Base-by-base conservation (phyloP, 2,113 vertebrate genomes). In the Jacana jacana region DNA sequence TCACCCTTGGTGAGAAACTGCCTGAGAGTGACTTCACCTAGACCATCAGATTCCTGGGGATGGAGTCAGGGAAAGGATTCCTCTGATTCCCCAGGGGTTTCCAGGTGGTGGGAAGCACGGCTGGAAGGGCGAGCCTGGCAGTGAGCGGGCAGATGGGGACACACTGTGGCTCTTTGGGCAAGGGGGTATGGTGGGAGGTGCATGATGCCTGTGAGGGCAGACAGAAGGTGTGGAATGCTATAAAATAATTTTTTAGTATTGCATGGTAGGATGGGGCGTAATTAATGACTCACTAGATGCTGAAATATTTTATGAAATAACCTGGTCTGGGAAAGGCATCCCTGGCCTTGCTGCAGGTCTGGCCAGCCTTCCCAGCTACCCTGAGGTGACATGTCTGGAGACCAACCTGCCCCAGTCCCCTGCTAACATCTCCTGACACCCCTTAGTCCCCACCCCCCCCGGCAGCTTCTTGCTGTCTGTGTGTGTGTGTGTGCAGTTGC, bases 221-320 rank as follows among this genome's bases (percentile, higher is more conserved):
- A 60, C 5, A 16, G 2, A 3, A 51, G 25, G 33, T 23, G 35
- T 70, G 79, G 81, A 95, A 91, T 69, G 55, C 31, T 82, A 51
- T 35, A 78, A 61, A 40, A 18, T 52, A 9, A 23, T 22, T 84
- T 73, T 10, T 17, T 80, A 84, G 49, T 65, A 82, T 79, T 87
- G 60, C 87, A 76, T 42, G 52, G 44, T 35, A 80, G 63, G 42
- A 77, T 69, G 79, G 46, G 9, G 9, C 0, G 2, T 82, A 91
- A 88, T 94, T 92, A 86, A 73, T 94, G 95, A 94, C 81, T 93
- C 79, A 79, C 44, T 13, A 37, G 48, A 44, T 63, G 42, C 78
- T 81, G 71, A 86, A 91, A 82, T 27, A 33, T 65, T 64, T 68
- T 5, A 65, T 58, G 85, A 88, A 87, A 66, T 42, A 84, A 77